Evolutionary conservation across 2,113 vertebrate species (phyloP).

Genomic region (Neogobius melanostomus): DNA sequence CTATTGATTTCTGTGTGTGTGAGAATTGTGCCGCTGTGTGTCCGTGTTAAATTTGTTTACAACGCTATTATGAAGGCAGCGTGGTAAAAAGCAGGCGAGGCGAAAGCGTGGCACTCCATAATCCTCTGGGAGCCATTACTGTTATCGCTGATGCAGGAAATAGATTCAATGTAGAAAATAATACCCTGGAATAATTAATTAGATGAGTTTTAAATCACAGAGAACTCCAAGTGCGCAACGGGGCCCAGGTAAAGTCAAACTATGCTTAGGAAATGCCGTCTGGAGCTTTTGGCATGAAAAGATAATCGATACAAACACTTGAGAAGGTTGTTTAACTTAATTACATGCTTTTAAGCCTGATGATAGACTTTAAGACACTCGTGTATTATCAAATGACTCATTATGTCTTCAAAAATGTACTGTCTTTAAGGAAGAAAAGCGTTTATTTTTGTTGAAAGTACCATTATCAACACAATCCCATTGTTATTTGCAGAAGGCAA

Average conservation of each 20-base stretch:
- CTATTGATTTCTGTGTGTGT: constrained; percentile 39
- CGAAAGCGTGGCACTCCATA: constrained; percentile 50
- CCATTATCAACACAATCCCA: neutral
- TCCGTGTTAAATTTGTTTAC: constrained; percentile 30
- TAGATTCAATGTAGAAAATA: constrained; percentile 78
- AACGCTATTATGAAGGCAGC: constrained; percentile 44
- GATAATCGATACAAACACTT: constrained; percentile 49
- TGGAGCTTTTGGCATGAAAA: constrained; percentile 39
- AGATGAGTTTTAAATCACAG: constrained; percentile 73
- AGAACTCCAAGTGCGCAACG: constrained; percentile 49
- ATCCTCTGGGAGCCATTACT: constrained; percentile 77
- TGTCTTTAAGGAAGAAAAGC: neutral
- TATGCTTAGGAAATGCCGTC: constrained; percentile 42
- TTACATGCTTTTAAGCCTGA: constrained; percentile 35
- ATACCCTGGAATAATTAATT: constrained; percentile 81
- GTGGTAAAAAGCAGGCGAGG: constrained; percentile 56
- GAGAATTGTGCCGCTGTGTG: constrained; percentile 1
- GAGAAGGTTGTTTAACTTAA: constrained; percentile 45
- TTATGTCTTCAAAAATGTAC: neutral
- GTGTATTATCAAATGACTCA: neutral
- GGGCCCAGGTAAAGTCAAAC: constrained; percentile 49
- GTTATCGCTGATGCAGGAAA: constrained; percentile 79
- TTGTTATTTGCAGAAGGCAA: no score
- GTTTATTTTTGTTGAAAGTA: neutral
- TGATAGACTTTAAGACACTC: constrained; percentile 8